These are phyloP conservation scores for Blastobasis adustella DNA, from an alignment of 2,888 invertebrate genomes.

Conservation along the genomic window DNA sequence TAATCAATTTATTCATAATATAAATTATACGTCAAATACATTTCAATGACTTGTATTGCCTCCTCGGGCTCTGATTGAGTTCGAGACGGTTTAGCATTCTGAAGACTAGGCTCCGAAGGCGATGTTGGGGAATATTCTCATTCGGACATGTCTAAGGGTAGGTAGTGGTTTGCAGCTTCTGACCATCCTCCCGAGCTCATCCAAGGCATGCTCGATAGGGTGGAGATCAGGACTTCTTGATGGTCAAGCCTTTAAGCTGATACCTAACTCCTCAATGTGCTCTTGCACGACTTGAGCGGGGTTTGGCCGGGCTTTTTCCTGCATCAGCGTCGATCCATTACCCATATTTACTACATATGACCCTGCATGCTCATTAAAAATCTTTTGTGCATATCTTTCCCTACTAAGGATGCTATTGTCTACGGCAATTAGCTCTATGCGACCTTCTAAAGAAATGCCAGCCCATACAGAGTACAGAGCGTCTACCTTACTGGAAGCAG, in stretches of 20 bases:
- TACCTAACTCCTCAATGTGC: constrained; percentile 3
- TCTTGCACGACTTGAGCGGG: constrained; percentile 2
- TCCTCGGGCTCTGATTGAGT: too few relatives aligned
- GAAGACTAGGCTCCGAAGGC: neutral
- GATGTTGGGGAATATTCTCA: neutral
- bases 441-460: constrained; percentile 3
- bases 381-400: constrained; percentile 1
- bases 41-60: too few relatives aligned
- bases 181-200: too few relatives aligned
- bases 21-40: too few relatives aligned
- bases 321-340: constrained; percentile 2
- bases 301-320: constrained; percentile 2
- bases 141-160: neutral
- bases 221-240: constrained; percentile 1
- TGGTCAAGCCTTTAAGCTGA: constrained; percentile 2
- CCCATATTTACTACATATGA: neutral
- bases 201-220: too few relatives aligned
- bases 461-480: neutral
- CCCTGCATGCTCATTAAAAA: constrained; percentile 2
- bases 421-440: constrained; percentile 4
- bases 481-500: neutral
- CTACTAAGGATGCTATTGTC: constrained; percentile 6
- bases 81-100: neutral
- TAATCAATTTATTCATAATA: too few relatives aligned
- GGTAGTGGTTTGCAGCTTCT: constrained; percentile 1